Evolutionary conservation across 2,797 vertebrate genomes (phyloP), one percentile per base, ranked within the genome.

Genomic region (Sebastes cheni): DNA sequence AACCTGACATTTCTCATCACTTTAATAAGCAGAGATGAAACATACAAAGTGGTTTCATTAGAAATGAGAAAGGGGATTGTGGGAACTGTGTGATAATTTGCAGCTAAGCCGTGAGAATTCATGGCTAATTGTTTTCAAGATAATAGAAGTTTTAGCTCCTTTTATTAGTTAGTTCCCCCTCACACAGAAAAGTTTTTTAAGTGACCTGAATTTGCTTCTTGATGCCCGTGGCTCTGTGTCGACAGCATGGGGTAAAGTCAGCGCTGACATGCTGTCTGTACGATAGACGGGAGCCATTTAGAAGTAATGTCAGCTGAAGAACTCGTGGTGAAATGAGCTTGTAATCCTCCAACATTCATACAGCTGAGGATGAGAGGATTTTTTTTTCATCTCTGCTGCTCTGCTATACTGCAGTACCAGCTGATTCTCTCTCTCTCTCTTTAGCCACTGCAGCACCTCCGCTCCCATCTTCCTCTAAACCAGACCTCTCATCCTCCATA

Each of bases 291-390:
- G 61, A 62, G 82, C 80, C 70, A 79, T 91, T 86, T 85, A 36
- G 79, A 87, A 72, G 84, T 74, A 77, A 82, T 86, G 87, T 84
- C 85, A 79, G 71, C 42, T 62, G 76, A 83, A 80, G 69, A 85
- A 72, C 55, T 82, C 68, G 7, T 64, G 77, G 66, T 76, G 77
- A 90, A 85, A 91, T 79, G 78, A 91, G 85, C 83, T 80, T 83
- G 82, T 90, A 93, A 92, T 93, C 90, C 80, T 88, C 76, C 64
- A 66, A 64, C 83, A 83, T 79, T 69, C 80, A 82, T 77, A 77
- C 81, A 86, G 84, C 80, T 79, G 85, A 84, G 84, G 78, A 79
- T 74, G 80, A 80, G 67, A 80, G 83, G 88, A 86, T 84, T 79
- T 84, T 79, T 79, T 50, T 16, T 46, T 50, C 55, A 80, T 86